Base-by-base conservation (phyloP, 2,113 vertebrate genomes). In the Hemibagrus wyckioides region DNA sequence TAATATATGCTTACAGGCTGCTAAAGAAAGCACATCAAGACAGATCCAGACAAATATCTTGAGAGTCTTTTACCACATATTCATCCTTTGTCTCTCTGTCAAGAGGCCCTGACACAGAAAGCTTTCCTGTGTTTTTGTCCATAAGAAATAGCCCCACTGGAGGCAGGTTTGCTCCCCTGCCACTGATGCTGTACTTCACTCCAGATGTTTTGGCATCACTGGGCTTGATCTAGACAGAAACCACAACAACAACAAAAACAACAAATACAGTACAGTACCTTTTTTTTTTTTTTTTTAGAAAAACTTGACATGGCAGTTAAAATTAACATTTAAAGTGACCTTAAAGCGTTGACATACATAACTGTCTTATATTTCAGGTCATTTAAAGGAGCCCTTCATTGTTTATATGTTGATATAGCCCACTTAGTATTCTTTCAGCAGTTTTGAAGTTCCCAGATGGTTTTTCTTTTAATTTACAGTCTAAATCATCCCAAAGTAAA, bases 141-240 rank as follows among this genome's bases (percentile, higher is more conserved):
- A 94, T 89, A 1, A 3, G 88, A 86, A 96, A 96, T 41, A 94
- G 83, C 0, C 4, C 14, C 0, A 1, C 0, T 30, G 95, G 95
- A 1, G 63, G 9, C 80, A 5, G 14, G 80, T 92, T 87, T 33
- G 93, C 93, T 76, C 94, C 95, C 1, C 90, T 86, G 80, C 95
- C 95, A 75, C 79, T 89, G 87, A 96, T 93, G 44, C 63, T 91
- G 89, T 95, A 96, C 6, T 0, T 0, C 23, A 96, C 6, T 88
- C 0, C 82, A 83, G 1, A 0, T 86, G 84, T 87, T 52, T 90
- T 44, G 21, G 56, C 89, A 33, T 1, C 4, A 85, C n/a, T 89
- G 0, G 94, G 94, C 36, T 89, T 91, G 41, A 95, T 92, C 94
- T 95, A 84, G 15, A 89, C 0, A 84, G 77, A 0, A 14, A 36